These are phyloP conservation scores for Apodemus agrarius DNA, from an alignment of 2,797 vertebrate species.

Conservation along the genomic window DNA sequence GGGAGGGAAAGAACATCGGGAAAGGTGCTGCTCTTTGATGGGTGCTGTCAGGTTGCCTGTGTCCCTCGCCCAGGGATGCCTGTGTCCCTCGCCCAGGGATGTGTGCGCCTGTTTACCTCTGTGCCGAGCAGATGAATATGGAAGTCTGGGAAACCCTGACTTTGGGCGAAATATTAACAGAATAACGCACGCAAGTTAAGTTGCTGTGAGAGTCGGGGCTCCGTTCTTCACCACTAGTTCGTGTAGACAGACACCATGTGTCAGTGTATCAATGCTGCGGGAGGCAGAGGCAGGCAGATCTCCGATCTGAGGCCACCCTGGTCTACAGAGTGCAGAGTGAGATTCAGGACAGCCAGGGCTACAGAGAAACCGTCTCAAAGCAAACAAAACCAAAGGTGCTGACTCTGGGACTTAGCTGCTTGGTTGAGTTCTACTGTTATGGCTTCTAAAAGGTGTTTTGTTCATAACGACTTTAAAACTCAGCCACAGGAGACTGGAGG, in stretches of 20 bases:
- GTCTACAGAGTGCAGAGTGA: background rate
- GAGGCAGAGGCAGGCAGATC: background rate
- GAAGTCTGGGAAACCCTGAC: background rate
- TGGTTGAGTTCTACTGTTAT: background rate
- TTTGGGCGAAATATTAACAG: conserved; percentile 5
- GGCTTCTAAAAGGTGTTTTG: conserved; percentile 3
- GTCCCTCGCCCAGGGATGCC: background rate
- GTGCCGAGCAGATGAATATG: background rate
- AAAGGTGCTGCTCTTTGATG: background rate
- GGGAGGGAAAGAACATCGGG: background rate
- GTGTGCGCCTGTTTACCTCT: background rate
- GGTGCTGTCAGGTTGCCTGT: background rate
- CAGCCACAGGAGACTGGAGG: background rate
- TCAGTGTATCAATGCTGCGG: background rate
- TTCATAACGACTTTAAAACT: conserved; percentile 23
- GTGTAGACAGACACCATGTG: background rate
- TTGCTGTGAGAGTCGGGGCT: background rate
- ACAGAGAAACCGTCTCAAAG: background rate
- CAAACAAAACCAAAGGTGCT: background rate
- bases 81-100: too few relatives aligned
- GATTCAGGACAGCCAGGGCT: too few relatives aligned
- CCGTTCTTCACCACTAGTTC: background rate
- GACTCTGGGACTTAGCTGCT: conserved; percentile 18
- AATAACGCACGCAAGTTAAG: background rate
- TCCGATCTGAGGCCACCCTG: background rate